Evolutionary conservation across 2,113 vertebrate species (phyloP).

Genomic region (Circaetus gallicus): DNA sequence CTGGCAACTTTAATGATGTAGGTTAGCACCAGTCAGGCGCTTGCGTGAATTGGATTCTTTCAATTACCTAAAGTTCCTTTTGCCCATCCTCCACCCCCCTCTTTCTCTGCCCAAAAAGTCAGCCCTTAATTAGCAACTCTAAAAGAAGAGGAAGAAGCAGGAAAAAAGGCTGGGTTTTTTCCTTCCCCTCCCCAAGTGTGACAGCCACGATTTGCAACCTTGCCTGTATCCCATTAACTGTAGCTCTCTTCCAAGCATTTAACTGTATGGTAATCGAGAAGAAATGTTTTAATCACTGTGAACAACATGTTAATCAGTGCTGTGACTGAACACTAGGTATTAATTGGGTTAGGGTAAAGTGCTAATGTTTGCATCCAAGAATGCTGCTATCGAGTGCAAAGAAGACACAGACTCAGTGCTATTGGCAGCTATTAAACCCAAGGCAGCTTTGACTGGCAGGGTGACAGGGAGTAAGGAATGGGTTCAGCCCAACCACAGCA

Average conservation of each 20-base stretch:
- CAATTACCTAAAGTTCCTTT: slow-evolving; percentile 77
- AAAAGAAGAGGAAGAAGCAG: slow-evolving; percentile 61
- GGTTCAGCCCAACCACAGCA: neutral
- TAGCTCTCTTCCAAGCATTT: slow-evolving; percentile 72
- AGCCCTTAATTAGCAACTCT: slow-evolving; percentile 81
- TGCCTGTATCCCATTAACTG: slow-evolving; percentile 71
- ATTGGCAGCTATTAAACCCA: neutral
- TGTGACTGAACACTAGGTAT: slow-evolving; percentile 74
- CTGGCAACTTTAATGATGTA: slow-evolving; percentile 90
- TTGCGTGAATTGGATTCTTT: slow-evolving; percentile 86
- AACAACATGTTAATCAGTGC: slow-evolving; percentile 79
- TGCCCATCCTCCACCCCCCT: slow-evolving; percentile 46
- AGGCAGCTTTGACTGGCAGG: neutral
- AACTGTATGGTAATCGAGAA: slow-evolving; percentile 79
- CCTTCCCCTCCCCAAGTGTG: slow-evolving; percentile 39
- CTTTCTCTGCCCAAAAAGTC: slow-evolving; percentile 79
- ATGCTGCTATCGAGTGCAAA: neutral
- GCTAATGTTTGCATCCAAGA: slow-evolving; percentile 65
- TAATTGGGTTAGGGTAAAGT: slow-evolving; percentile 79
- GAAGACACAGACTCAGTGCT: neutral
- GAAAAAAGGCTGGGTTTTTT: slow-evolving; percentile 45
- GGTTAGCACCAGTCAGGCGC: slow-evolving; percentile 80
- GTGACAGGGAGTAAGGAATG: neutral
- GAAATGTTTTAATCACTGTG: slow-evolving; percentile 84
- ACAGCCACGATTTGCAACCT: slow-evolving; percentile 67